phyloP scores from a whole-genome alignment of 2,888 invertebrate species.

The Plemyria rubiginata region DNA sequence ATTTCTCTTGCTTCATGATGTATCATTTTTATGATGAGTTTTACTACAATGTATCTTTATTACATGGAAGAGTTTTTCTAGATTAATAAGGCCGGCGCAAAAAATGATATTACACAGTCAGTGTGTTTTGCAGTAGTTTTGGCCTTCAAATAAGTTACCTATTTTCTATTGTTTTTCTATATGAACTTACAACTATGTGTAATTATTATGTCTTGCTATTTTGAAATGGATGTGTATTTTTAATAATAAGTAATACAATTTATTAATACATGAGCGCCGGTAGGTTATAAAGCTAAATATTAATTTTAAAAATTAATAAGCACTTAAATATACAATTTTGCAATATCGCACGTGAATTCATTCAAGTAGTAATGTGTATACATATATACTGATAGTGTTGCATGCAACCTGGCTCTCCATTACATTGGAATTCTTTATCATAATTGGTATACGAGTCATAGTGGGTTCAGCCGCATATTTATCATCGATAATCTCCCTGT shows the following conservation, averaged over 20 bases:
- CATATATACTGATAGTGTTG: background rate
- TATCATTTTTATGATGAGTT: slow-evolving; percentile 27
- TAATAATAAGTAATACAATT: no score
- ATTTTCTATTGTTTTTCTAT: background rate
- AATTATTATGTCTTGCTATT: background rate
- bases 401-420: background rate
- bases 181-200: background rate
- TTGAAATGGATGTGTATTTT: background rate
- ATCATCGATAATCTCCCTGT: slow-evolving; percentile 1
- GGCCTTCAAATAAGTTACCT: background rate
- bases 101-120: background rate
- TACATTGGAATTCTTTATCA: slow-evolving; percentile 13
- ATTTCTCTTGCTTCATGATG: slow-evolving; percentile 44
- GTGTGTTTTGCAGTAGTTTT: slow-evolving; percentile 4
- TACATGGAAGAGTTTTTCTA: slow-evolving; percentile 2
- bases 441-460: slow-evolving; percentile 6
- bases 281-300: no score
- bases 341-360: slow-evolving; percentile 1
- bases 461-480: background rate
- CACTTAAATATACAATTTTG: background rate
- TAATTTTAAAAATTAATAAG: background rate
- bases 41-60: slow-evolving; percentile 15
- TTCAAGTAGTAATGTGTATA: slow-evolving; percentile 3
- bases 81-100: background rate
- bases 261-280: no score